Evolutionary conservation across 2,797 vertebrate genomes (phyloP).

Genomic region (Lutra lutra): DNA sequence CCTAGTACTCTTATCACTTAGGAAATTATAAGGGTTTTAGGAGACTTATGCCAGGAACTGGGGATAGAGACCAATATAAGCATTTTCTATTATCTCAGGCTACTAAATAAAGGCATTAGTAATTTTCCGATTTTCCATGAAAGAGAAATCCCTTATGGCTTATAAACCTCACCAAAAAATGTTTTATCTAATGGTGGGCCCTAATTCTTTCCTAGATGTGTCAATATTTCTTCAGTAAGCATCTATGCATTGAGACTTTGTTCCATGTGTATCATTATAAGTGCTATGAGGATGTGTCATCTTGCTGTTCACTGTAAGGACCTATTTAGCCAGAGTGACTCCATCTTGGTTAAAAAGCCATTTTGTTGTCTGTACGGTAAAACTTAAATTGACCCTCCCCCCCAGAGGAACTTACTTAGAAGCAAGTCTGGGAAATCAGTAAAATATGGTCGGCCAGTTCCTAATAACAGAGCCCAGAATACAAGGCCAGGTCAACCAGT

Average conservation of each 20-base stretch:
- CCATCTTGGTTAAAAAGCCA: too few species aligned
- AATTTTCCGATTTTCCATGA: background rate
- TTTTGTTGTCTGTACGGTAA: too few species aligned
- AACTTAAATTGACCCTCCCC: too few species aligned
- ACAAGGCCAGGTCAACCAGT: too few species aligned
- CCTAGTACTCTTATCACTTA: background rate
- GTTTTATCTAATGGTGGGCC: background rate
- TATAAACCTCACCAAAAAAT: background rate
- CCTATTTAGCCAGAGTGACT: too few species aligned
- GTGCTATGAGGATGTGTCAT: background rate
- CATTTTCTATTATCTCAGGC: background rate
- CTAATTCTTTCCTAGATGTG: background rate
- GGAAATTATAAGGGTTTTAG: background rate
- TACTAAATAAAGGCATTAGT: background rate
- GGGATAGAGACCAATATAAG: background rate
- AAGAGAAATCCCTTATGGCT: background rate
- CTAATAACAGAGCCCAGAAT: too few species aligned
- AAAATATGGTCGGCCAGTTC: too few species aligned
- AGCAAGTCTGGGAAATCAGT: too few species aligned
- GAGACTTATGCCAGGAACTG: background rate
- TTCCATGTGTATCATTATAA: background rate
- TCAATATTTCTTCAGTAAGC: background rate
- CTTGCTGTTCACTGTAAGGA: background rate
- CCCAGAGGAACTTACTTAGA: too few species aligned
- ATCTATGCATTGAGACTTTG: background rate